Base-by-base conservation (phyloP, 2,113 vertebrate species). In the Antidorcas marsupialis region DNA sequence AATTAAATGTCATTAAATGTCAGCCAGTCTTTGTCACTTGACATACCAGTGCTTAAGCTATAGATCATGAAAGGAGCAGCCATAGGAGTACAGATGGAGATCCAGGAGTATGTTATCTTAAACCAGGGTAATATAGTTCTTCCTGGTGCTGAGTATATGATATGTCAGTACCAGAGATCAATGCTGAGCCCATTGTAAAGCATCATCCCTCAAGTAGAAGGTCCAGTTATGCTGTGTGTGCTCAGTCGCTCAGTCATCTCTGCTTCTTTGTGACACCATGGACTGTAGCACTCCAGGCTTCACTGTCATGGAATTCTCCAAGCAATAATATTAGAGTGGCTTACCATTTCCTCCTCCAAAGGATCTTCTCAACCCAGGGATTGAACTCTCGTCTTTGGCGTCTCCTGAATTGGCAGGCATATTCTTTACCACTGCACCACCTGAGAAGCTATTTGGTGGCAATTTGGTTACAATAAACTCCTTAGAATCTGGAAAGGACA, bases 381-480 rank as follows among this genome's bases (percentile, higher is more conserved):
- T 1, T 25, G 36, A 43, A 43, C 71, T 12, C 71, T 13, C 12
- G 0, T 76, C 12, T 76, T 25, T 76, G 71, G 11, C 0, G 0
- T 76, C 21, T 39, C 71, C 36, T 43, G 71, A 25, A 43, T 7
- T 43, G 71, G 2, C 36, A 76, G 36, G 36, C 6, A 43, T 23
- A 43, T 43, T 27, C 21, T 76, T 76, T 14, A 76, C 71, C 36
- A 76, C 36, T 76, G 23, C 6, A 25, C 71, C 71, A 43, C 12
- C 23, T 43, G 36, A 13, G 71, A 27, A 43, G 23, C 23, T 43
- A 14, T 27, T 67, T 81, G n/a, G 7, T 85, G 13, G 16, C 5
- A 90, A 47, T 87, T 84, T 84, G 23, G 53, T 55, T 36, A 76
- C 36, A 84, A 62, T 57, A 9, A 93, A 83, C 14, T 92, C 15